These are phyloP conservation scores for Ridgeia piscesae DNA, from an alignment of 1,140 invertebrate species.

Conservation along the genomic window DNA sequence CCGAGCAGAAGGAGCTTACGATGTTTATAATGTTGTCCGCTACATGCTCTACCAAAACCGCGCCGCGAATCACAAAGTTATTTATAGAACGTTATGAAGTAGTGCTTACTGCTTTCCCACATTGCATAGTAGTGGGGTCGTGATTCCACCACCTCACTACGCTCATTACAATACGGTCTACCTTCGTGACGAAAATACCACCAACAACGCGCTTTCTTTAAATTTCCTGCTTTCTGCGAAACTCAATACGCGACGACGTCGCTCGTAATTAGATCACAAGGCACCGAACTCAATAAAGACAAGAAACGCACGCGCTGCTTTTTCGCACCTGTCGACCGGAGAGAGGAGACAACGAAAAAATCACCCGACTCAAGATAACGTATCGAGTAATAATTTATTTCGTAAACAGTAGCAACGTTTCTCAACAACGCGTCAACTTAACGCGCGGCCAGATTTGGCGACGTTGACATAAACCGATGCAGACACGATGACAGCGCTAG, in stretches of 20 bases:
- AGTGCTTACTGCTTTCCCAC: too few relatives aligned
- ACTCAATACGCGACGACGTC: not conserved
- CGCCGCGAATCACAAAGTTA: too few relatives aligned
- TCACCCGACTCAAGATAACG: not conserved
- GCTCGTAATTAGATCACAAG: not conserved
- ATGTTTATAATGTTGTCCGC: too few relatives aligned
- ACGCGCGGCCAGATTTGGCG: not conserved
- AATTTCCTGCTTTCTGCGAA: not conserved
- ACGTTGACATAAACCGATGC: not conserved
- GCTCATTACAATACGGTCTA: not conserved
- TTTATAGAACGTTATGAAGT: too few relatives aligned
- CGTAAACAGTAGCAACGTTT: not conserved
- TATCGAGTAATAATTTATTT: constrained; percentile 7
- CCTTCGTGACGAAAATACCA: not conserved
- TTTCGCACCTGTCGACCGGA: not conserved
- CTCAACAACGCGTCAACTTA: not conserved
- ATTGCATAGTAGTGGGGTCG: too few relatives aligned
- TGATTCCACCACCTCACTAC: not conserved
- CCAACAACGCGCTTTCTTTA: not conserved
- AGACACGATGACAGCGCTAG: not conserved
- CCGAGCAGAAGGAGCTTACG: too few relatives aligned
- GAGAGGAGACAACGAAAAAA: not conserved
- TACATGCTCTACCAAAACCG: too few relatives aligned
- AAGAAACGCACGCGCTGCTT: not conserved
- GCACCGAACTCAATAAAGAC: not conserved